phyloP scores from a whole-genome alignment of 1,140 invertebrate genomes.

The Chymomyza costata region DNA sequence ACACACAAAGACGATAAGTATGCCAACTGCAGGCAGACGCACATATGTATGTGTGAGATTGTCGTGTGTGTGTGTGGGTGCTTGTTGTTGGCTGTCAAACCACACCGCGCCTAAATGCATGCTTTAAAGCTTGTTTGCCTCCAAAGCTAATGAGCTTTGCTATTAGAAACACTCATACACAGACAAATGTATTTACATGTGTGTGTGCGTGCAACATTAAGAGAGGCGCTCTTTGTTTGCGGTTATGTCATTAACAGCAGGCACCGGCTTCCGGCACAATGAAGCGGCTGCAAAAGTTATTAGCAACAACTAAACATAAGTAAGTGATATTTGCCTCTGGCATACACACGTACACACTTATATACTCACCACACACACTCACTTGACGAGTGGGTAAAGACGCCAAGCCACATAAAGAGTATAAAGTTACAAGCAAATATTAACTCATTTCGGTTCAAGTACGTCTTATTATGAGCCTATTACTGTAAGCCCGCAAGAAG shows the following conservation, averaged over 20 bases:
- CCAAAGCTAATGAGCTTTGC: conserved; percentile 72
- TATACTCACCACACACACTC: conserved; percentile 3
- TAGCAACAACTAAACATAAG: conserved; percentile 64
- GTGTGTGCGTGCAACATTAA: conserved; percentile 21
- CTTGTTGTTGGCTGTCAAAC: conserved; percentile 52
- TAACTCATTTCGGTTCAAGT: conserved; percentile 62
- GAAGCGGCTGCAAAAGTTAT: conserved; percentile 41
- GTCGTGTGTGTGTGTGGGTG: not conserved
- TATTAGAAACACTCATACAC: conserved; percentile 39
- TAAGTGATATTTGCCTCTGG: conserved; percentile 62
- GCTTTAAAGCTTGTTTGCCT: conserved; percentile 70
- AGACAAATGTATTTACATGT: conserved; percentile 30
- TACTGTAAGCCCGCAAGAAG: too few relatives aligned
- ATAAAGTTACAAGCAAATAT: conserved; percentile 55
- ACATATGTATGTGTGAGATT: not conserved
- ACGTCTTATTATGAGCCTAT: too few relatives aligned
- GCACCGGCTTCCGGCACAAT: conserved; percentile 46
- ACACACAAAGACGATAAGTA: not conserved
- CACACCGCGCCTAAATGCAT: conserved; percentile 67
- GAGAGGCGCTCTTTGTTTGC: conserved; percentile 65
- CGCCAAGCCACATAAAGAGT: conserved; percentile 3
- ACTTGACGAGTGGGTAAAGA: conserved; percentile 8
- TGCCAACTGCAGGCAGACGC: conserved; percentile 8
- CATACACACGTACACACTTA: conserved; percentile 18
- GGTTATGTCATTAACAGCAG: conserved; percentile 72